Percentiles rank a stretch among this genome's conserved stretches.
These are phyloP conservation scores for Odontamblyopus rebecca DNA, from an alignment of 2,797 vertebrate species.

Conservation along the genomic window DNA sequence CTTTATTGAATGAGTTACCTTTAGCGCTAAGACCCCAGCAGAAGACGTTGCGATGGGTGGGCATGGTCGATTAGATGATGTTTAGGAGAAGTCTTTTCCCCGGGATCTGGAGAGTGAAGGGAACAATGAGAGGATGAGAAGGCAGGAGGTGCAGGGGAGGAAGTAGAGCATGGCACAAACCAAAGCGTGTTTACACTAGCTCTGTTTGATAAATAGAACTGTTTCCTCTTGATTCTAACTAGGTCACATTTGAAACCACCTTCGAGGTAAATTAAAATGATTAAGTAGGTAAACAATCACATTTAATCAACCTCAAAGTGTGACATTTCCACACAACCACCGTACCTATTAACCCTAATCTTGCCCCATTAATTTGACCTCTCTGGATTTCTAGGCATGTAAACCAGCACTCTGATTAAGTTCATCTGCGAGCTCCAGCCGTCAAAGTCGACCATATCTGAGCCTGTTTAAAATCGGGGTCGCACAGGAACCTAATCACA, in stretches of 20 bases:
- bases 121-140: too few species aligned
- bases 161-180: too few species aligned
- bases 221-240: neutral
- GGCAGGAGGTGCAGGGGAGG: too few species aligned
- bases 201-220: neutral
- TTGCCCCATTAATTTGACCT: conserved; percentile 14
- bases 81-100: too few species aligned
- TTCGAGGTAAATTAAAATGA: neutral
- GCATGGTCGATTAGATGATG: too few species aligned
- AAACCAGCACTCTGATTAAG: conserved; percentile 24
- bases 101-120: too few species aligned
- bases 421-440: conserved; percentile 30
- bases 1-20: too few species aligned
- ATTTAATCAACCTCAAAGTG: neutral
- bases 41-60: too few species aligned
- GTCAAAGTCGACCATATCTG: conserved; percentile 38
- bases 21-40: too few species aligned
- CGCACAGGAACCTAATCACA: conserved; percentile 34
- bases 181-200: too few species aligned
- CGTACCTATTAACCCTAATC: conserved; percentile 16
- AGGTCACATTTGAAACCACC: neutral
- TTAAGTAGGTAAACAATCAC: neutral
- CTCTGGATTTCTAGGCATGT: conserved; percentile 28
- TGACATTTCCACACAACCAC: conserved; percentile 7
- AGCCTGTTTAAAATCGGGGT: conserved; percentile 38